phyloP scores from a whole-genome alignment of 2,797 vertebrate genomes.

The Amazona finschi region DNA sequence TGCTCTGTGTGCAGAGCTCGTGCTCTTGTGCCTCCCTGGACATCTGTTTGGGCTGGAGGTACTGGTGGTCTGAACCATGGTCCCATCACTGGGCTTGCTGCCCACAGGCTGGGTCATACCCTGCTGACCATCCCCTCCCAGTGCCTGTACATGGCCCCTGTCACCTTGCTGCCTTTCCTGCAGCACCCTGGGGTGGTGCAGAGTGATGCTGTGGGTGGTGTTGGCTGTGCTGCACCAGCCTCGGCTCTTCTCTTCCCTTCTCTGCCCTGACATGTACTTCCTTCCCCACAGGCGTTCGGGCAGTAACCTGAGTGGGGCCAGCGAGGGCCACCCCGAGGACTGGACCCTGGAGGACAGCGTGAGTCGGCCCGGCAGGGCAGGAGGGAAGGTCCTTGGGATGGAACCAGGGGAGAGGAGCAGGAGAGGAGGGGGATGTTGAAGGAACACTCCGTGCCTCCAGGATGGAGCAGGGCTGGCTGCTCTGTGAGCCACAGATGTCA shows the following conservation, averaged over 20 bases:
- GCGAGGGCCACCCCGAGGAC: conserved; percentile 82
- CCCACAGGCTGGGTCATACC: neutral
- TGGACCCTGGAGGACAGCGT: conserved; percentile 91
- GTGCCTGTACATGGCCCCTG: rapidly evolving
- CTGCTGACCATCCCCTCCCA: rapidly evolving
- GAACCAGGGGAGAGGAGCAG: neutral
- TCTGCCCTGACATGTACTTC: neutral
- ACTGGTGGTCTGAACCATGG: neutral
- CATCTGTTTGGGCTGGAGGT: neutral
- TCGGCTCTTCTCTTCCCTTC: neutral
- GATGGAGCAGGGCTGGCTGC: neutral
- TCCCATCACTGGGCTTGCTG: neutral
- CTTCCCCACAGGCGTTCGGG: conserved; percentile 78
- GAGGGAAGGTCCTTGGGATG: rapidly evolving
- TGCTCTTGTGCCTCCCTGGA: neutral
- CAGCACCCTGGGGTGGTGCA: neutral
- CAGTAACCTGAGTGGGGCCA: conserved; percentile 84
- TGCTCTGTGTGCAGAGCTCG: neutral
- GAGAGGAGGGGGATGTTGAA: neutral
- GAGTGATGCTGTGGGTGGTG: neutral
- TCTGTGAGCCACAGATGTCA: neutral
- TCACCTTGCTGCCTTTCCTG: neutral
- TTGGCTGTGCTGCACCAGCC: neutral
- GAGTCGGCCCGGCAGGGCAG: conserved; percentile 31
- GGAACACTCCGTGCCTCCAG: neutral